These are phyloP conservation scores for Drosophila ogumai DNA, from an alignment of 1,140 invertebrate species.

Conservation along the genomic window DNA sequence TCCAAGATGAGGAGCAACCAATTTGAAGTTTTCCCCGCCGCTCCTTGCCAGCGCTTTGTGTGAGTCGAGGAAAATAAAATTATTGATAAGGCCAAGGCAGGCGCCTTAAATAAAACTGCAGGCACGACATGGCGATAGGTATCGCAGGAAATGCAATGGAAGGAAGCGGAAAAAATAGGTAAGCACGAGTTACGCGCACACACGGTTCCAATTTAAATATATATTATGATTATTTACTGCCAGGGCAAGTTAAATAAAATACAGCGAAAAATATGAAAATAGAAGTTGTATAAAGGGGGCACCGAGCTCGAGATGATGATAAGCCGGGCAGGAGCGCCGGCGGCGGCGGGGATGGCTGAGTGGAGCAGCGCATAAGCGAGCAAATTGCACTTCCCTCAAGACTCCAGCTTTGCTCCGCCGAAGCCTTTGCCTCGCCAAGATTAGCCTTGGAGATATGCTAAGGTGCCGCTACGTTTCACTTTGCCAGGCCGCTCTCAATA, in stretches of 20 bases:
- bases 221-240: conserved; percentile 78
- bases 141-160: conserved; percentile 62
- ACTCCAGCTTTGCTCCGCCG: conserved; percentile 5
- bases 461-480: conserved; percentile 61
- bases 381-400: conserved; percentile 19
- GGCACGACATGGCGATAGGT: conserved; percentile 59
- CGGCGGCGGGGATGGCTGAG: conserved; percentile 4
- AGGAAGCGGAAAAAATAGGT: conserved; percentile 20
- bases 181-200: conserved; percentile 21
- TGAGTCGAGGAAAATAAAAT: conserved; percentile 29
- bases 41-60: conserved; percentile 22
- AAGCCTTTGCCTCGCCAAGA: conserved; percentile 44
- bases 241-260: conserved; percentile 38
- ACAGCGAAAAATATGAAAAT: conserved; percentile 44
- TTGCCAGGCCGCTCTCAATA: conserved; percentile 37
- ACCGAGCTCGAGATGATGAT: conserved; percentile 32
- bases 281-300: conserved; percentile 28
- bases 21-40: conserved; percentile 31
- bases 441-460: conserved; percentile 70
- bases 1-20: conserved; percentile 47
- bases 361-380: conserved; percentile 32
- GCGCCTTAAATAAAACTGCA: conserved; percentile 68
- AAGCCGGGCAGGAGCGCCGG: background rate
- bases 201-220: conserved; percentile 74
- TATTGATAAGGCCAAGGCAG: conserved; percentile 40